Evolutionary conservation across 2,797 vertebrate species (phyloP), one percentile per base, ranked within the genome.

Genomic region (Delichon dasypus): DNA sequence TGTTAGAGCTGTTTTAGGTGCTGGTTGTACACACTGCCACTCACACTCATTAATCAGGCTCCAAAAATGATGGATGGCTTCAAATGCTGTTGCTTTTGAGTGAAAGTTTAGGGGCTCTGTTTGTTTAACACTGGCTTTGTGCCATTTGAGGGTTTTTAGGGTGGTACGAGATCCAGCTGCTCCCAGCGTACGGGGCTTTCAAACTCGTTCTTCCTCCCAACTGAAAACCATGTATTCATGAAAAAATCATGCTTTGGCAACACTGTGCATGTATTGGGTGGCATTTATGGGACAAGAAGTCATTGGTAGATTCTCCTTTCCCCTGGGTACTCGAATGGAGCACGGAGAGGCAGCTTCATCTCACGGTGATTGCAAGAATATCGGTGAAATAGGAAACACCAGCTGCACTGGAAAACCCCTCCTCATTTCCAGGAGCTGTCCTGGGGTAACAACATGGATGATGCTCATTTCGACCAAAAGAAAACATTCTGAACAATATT

Each of bases 301-400:
- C 55, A 36, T 0, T 16, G 32, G 4, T 11, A 55, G 23, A 29
- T 67, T 68, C 47, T 77, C 0, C 40, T 58, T 81, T 32, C 20
- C 32, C 55, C 36, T 9, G 0, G 17, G 71, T 57, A 5, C 47
- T 61, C 13, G n/a, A 20, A 9, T 1, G 34, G 40, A 57, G 62
- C 60, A 29, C 0, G 1, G 68, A 64, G 65, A 51, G 58, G 51
- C 70, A 42, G 40, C 13, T 57, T 36, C 65, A 54, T 13, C 47
- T 5, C 36, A 16, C 4, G 0, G 0, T 26, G 47, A 11, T 0
- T 61, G 30, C 20, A 60, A 65, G 72, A 64, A 11, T 13, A 17
- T 55, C 36, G 30, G 53, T 64, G 32, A 47, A 55, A 70, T 40
- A n/a, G 48, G 53, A 85, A 83, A 42, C 12, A 34, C 22, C 77